Base-by-base conservation (phyloP, 1,140 invertebrate genomes). In the Bombyx mori region DNA sequence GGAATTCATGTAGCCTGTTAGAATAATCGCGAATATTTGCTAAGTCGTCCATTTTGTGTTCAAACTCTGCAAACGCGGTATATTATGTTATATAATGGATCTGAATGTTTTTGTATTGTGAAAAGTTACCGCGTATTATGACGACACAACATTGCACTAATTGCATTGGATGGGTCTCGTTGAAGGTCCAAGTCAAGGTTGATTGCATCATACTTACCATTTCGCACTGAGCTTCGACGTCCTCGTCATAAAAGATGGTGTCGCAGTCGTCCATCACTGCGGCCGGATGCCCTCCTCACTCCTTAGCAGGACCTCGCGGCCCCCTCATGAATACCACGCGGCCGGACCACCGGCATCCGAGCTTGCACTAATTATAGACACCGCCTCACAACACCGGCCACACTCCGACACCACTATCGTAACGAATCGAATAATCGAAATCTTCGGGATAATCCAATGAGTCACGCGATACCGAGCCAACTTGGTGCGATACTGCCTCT, bases 201-300 rank as follows among this genome's bases (percentile, higher is more conserved):
- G 61, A 60, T 43, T 22, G 50, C 49, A 59, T 54, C 10, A 9
- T 47, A 79, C 77, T 53, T 76, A 84, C 83, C 83, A 86, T 86
- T 75, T 86, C 83, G 77, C 79, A 82, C 69, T 84, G 79, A 69
- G 75, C 73, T 76, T 84, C 81, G 67, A 73, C 79, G 77, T 83
- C 82, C 72, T 82, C 79, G 83, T 82, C 82, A 81, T 85, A 85
- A 73, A 85, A 84, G 68, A 76, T 69, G 71, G 68, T 68, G 66
- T 71, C 77, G 68, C 75, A 79, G 75, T 83, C 82, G 75, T 82
- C 81, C 83, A 86, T 84, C 66, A 73, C 75, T 80, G 75, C 72
- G 66, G 73, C 71, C 73, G 65, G 64, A 62, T 56, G 66, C 66
- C 67, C 71, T 66, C 60, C 73, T 79, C 68, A 76, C 65, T 76